Conservation (phyloP, 1,140 invertebrate genomes). For the Hypsibius dujardini region DNA sequence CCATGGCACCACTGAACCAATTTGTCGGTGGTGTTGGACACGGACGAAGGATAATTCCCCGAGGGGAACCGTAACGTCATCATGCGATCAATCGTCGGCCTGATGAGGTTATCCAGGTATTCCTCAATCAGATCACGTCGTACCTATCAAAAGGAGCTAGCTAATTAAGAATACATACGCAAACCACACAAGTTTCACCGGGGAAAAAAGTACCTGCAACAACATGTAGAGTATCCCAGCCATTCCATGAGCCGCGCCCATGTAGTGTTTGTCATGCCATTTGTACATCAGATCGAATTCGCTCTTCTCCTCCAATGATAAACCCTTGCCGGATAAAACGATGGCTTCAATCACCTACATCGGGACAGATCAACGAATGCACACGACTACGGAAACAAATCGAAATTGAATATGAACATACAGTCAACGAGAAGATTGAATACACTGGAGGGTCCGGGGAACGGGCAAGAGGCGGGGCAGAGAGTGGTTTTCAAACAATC, state of each 20-base stretch:
- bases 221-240: constrained; percentile 64
- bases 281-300: constrained; percentile 53
- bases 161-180: neutral
- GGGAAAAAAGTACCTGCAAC: constrained; percentile 42
- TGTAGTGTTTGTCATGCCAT: constrained; percentile 70
- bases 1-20: constrained; percentile 91
- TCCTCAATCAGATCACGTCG: constrained; percentile 30
- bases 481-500: too few species aligned
- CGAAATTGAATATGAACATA: too few species aligned
- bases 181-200: neutral
- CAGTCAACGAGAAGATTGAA: too few species aligned
- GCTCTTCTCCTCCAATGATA: constrained; percentile 35
- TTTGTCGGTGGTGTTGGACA: constrained; percentile 48
- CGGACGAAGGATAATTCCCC: constrained; percentile 68
- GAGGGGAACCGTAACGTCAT: constrained; percentile 44
- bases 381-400: too few species aligned
- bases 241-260: constrained; percentile 70
- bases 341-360: constrained; percentile 44
- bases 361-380: too few species aligned
- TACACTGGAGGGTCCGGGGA: too few species aligned
- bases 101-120: constrained; percentile 37
- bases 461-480: too few species aligned
- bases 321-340: constrained; percentile 44
- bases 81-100: constrained; percentile 49
- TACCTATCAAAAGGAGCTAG: neutral